Evolutionary conservation across 1,140 invertebrate species (phyloP), one percentile per base, ranked within the genome.

Genomic region (Drosophila lini): DNA sequence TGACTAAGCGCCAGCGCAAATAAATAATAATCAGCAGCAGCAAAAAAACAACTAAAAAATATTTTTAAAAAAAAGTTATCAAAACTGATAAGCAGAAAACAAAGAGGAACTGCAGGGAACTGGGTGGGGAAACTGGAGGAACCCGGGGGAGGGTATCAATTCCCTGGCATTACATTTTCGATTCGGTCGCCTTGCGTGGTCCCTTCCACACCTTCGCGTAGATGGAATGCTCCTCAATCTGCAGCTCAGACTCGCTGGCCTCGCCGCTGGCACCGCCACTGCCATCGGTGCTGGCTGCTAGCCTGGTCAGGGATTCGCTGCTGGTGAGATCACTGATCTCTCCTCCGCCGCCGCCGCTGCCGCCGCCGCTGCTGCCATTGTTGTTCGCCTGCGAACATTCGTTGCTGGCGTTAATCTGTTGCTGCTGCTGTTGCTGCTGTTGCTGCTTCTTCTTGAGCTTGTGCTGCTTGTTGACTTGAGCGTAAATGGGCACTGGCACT

Each of bases 171-270:
- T 92, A 92, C 91, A 91, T 92, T 92, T 92, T 92, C 31, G 91
- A 88, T 88, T 92, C 91, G 80, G 91, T 90, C 36, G 91, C 74
- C 83, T 92, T 92, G 56, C 88, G 86, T 15, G 91, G 91, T 79
- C 91, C 91, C 74, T 92, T 92, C 91, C 91, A 92, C 52, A 92
- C 91, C 80, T 92, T 92, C 55, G 91, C 91, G 61, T 92, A 92
- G 38, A 92, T 91, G 16, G 91, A 92, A 53, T 91, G 84, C 76
- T 92, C 91, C 22, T 81, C 78, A 7, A 74, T 80, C 57, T 83
- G 77, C 52, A 75, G 59, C 59, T 75, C 80, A 31, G 63, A 25
- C 28, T 60, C 53, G 44, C 52, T 63, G 65, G 56, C 52, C 67
- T 68, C 63, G n/a, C 57, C 31, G 32, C 50, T 52, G 48, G 48